phyloP scores from a whole-genome alignment of 2,888 invertebrate species.

The Leptopterna dolabrata region DNA sequence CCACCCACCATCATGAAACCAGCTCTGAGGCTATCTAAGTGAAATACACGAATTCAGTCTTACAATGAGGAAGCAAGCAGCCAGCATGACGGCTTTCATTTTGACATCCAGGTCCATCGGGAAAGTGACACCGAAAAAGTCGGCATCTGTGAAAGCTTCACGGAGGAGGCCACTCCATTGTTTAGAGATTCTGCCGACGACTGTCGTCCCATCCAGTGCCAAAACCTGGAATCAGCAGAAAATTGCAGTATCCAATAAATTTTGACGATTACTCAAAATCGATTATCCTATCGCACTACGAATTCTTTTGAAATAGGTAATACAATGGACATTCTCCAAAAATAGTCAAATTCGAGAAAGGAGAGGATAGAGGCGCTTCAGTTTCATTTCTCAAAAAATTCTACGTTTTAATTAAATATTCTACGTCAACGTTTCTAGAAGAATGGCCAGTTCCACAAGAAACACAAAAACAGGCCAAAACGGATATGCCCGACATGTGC shows the following conservation, averaged over 20 bases:
- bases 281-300: neutral
- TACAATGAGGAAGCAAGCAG: slow-evolving; percentile 75
- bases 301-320: no score
- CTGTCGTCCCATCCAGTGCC: slow-evolving; percentile 79
- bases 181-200: slow-evolving; percentile 89
- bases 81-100: slow-evolving; percentile 83
- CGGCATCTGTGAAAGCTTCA: slow-evolving; percentile 87
- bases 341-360: no score
- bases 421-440: no score
- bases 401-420: no score
- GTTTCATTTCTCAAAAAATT: no score
- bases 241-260: neutral
- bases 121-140: slow-evolving; percentile 91
- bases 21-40: no score
- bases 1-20: no score
- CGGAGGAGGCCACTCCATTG: slow-evolving; percentile 87
- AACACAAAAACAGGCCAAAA: no score
- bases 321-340: no score
- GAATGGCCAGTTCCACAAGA: no score
- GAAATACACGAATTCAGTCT: neutral
- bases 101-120: slow-evolving; percentile 89
- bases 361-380: no score
- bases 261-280: neutral
- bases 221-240: slow-evolving; percentile 76
- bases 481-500: no score